phyloP scores from a whole-genome alignment of 2,888 invertebrate species.

The Eulithis testata region DNA sequence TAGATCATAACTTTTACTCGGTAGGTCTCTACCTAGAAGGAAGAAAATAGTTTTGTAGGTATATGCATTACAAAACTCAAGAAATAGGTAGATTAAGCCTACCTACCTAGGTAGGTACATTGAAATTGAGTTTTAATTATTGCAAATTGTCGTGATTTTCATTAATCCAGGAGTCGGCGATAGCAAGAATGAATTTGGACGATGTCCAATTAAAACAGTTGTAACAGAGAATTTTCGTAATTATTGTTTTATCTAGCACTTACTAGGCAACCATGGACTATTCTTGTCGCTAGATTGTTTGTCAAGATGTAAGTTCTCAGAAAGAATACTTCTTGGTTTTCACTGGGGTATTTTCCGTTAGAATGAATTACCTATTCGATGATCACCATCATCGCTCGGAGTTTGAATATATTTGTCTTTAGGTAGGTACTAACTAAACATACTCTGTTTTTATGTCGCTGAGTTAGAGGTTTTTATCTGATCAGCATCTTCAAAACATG shows the following conservation, averaged over 20 bases:
- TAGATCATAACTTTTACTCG: no score
- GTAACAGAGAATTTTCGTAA: slow-evolving; percentile 70
- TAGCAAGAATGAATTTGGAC: slow-evolving; percentile 73
- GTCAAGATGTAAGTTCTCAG: slow-evolving; percentile 51
- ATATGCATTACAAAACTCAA: no score
- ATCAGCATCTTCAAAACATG: slow-evolving; percentile 3
- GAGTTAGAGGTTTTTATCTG: neutral
- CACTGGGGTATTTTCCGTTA: slow-evolving; percentile 27
- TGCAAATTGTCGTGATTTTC: slow-evolving; percentile 56
- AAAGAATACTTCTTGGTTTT: slow-evolving; percentile 37
- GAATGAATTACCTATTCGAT: neutral
- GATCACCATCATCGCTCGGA: no score
- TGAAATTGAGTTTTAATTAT: neutral
- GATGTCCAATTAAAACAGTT: slow-evolving; percentile 76
- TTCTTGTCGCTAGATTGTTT: slow-evolving; percentile 64
- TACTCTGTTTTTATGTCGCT: slow-evolving; percentile 20
- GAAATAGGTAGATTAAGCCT: no score
- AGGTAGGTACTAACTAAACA: neutral
- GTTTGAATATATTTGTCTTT: no score
- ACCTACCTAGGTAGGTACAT: no score
- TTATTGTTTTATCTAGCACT: slow-evolving; percentile 72
- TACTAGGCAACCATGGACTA: slow-evolving; percentile 66
- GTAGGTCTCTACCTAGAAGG: no score
- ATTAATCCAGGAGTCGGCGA: slow-evolving; percentile 77
- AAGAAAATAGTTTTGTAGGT: no score